Percentiles rank a stretch among this genome's conserved stretches.
Evolutionary conservation across 1,140 invertebrate species (phyloP).

Genomic region (Drosophila insularis): DNA sequence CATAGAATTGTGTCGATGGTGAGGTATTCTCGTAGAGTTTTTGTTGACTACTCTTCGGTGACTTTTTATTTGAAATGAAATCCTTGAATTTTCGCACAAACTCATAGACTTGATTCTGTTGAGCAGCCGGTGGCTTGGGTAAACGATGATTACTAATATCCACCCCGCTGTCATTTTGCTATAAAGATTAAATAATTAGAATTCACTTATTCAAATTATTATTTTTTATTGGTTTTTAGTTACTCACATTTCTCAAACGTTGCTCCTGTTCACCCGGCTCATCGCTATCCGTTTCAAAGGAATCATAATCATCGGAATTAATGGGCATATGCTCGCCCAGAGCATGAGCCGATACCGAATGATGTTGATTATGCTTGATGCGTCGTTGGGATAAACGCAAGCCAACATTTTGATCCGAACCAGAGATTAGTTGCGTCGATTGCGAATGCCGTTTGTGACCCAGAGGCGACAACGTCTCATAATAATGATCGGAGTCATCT

Average conservation of each 20-base stretch:
- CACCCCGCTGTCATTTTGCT: slow-evolving; percentile 83
- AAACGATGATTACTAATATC: slow-evolving; percentile 84
- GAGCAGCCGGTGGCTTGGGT: slow-evolving; percentile 84
- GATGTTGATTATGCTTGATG: slow-evolving; percentile 43
- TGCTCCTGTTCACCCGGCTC: slow-evolving; percentile 84
- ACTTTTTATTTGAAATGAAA: slow-evolving; percentile 84
- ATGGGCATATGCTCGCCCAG: slow-evolving; percentile 54
- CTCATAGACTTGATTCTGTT: slow-evolving; percentile 83
- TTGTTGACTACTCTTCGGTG: slow-evolving; percentile 82
- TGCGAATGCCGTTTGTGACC: slow-evolving; percentile 73
- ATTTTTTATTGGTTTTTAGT: accelerated
- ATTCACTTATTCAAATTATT: neutral
- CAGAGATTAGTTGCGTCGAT: slow-evolving; percentile 52
- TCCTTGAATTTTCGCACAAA: slow-evolving; percentile 85
- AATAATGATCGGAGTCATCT: slow-evolving; percentile 85
- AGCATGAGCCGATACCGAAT: slow-evolving; percentile 59
- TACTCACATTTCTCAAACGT: slow-evolving; percentile 62
- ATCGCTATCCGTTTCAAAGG: slow-evolving; percentile 85
- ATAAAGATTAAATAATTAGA: neutral
- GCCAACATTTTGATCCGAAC: slow-evolving; percentile 37
- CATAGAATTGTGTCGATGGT: slow-evolving; percentile 68
- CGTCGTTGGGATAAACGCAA: slow-evolving; percentile 50
- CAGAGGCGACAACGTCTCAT: slow-evolving; percentile 84
- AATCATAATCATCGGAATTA: slow-evolving; percentile 84
- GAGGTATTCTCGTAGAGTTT: slow-evolving; percentile 75